A percentile compares a stretch with the other conserved stretches of the same genome.
These are phyloP conservation scores for Tamandua tetradactyla DNA, from an alignment of 2,797 vertebrate genomes.

Conservation along the genomic window DNA sequence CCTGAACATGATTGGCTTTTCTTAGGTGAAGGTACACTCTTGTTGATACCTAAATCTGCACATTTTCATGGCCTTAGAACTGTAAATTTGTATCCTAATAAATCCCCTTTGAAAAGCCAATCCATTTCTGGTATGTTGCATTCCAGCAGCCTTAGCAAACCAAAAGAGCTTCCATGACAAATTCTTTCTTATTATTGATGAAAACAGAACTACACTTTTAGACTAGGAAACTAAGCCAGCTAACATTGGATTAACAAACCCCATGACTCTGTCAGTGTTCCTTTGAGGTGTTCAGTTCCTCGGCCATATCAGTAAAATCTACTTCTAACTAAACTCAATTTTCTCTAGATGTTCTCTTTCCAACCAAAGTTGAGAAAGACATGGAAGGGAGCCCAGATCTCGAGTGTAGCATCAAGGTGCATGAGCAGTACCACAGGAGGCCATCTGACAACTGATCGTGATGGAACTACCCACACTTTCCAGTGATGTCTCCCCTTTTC, in stretches of 20 bases:
- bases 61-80: too few species aligned
- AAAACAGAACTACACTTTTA: conserved; percentile 6
- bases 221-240: conserved; percentile 16
- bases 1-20: too few species aligned
- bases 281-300: neutral
- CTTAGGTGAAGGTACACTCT: too few species aligned
- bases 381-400: neutral
- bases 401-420: neutral
- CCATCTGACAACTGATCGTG: neutral
- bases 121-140: too few species aligned
- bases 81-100: too few species aligned
- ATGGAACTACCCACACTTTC: neutral
- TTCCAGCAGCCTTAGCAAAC: too few species aligned
- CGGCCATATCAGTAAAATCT: neutral
- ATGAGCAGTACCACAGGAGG: neutral
- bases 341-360: neutral
- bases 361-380: neutral
- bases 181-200: conserved; percentile 15
- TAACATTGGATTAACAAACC: neutral
- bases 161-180: neutral
- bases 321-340: neutral
- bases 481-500: neutral
- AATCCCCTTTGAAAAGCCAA: too few species aligned
- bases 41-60: too few species aligned
- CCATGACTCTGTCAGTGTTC: neutral